Base-by-base conservation (phyloP, 2,888 invertebrate species). In the Sericinus montela region DNA sequence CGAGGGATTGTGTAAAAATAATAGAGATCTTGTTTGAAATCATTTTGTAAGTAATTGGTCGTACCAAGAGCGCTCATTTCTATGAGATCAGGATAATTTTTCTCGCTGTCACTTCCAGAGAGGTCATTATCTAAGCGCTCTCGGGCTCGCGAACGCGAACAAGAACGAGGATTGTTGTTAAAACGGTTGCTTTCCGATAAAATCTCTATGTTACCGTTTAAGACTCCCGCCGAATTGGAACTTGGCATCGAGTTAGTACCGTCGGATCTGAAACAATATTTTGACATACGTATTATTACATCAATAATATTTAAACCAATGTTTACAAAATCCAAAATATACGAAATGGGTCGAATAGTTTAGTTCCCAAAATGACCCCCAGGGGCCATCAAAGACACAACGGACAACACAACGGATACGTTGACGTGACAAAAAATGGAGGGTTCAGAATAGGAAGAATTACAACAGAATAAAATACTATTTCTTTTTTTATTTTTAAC, bases 1-100 rank as follows among this genome's bases (percentile, higher is more conserved):
- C 87, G 71, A 0, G 94, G 94, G 58, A 94, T 86, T n/a, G 94
- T 94, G 68, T 93, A 93, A 66, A 93, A 92, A 62, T 86, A 84
- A 57, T 89, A 87, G 3, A 81, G 80, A 48, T 89, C 84, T 35
- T 80, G 79, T 69, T 81, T 84, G 54, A 72, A 69, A 59, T 85
- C 86, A 50, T 72, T 78, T 42, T 80, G 72, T 53, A 85, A 63
- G 56, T 84, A 84, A 36, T 80, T 80, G 8, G 80, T 78, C 44
- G 80, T 71, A 51, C 85, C 81, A 51, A 84, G 63, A 40, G 84
- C 80, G 57, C 85, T 88, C 79, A 88, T 89, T 75, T 90, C 91
- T 65, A 89, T 84, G 38, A 90, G 80, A 60, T 90, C 91, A 0
- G 91, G 91, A 63, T 89, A 91, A 71, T 90, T 91, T 66, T 88